phyloP scores from a whole-genome alignment of 2,797 vertebrate genomes.

The Neoniphon sammara region DNA sequence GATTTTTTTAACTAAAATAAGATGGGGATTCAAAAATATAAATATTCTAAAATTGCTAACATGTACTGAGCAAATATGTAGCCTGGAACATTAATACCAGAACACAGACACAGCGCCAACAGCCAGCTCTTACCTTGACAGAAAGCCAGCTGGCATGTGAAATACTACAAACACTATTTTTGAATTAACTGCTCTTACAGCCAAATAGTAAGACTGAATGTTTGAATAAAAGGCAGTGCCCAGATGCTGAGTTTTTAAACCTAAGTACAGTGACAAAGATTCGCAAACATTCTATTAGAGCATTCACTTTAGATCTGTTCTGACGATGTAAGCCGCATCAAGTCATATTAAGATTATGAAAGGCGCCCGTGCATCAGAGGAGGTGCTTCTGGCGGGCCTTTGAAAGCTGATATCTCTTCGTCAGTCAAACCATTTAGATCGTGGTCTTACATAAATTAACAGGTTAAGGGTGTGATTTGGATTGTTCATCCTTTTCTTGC shows the following conservation, averaged over 20 bases:
- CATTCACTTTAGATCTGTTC: neutral
- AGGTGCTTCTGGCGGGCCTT: neutral
- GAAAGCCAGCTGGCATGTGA: no score
- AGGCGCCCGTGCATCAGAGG: neutral
- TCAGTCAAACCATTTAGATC: neutral
- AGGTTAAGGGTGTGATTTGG: neutral
- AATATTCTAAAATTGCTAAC: no score
- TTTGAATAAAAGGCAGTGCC: neutral
- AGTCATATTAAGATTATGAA: neutral
- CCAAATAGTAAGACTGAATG: neutral
- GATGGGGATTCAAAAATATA: no score
- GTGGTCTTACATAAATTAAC: neutral
- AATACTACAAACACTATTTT: no score
- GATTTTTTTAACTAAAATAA: no score
- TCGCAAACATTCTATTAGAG: neutral
- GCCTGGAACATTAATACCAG: no score
- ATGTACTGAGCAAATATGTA: no score
- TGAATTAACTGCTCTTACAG: no score
- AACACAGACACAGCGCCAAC: no score
- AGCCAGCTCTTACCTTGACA: no score
- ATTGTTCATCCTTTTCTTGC: neutral
- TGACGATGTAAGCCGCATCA: neutral
- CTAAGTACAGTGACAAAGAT: neutral
- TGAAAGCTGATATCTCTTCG: neutral
- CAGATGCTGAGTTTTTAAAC: neutral